A percentile compares a stretch with the other conserved stretches of the same genome.
Conservation (phyloP, 1,140 invertebrate species). For the Protaetia brevitarsis region DNA sequence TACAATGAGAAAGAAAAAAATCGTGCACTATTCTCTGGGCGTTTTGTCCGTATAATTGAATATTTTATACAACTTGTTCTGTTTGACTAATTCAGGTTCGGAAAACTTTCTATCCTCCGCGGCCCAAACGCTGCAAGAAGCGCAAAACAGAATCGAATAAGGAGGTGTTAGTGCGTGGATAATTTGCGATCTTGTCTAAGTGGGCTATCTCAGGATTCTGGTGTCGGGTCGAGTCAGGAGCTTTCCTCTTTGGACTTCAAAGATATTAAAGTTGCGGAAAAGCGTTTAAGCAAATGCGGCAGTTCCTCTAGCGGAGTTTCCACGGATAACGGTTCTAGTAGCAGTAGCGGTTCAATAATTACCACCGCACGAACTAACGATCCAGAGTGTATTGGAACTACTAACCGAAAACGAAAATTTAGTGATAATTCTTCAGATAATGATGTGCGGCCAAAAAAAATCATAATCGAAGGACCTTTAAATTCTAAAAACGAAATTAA, state of each 20-base stretch:
- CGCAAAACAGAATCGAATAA: conserved; percentile 29
- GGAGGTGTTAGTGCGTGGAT: conserved; percentile 26
- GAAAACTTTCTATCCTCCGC: conserved; percentile 62
- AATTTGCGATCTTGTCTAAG: conserved; percentile 39
- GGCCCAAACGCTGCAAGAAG: conserved; percentile 53
- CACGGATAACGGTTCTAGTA: neutral
- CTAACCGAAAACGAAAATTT: conserved; percentile 1
- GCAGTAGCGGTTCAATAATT: neutral
- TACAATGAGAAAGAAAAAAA: too few relatives aligned
- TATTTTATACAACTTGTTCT: conserved; percentile 18
- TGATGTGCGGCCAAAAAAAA: conserved; percentile 1
- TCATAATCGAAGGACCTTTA: conserved; percentile 1
- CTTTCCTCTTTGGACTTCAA: conserved; percentile 35
- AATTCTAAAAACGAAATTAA: neutral
- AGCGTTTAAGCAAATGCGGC: conserved; percentile 26
- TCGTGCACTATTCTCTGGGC: neutral
- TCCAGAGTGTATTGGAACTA: neutral
- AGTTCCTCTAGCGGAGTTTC: conserved; percentile 14
- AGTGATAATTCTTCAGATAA: conserved; percentile 19
- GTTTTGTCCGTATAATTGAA: neutral
- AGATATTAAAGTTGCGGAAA: conserved; percentile 37
- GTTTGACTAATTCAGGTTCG: conserved; percentile 50
- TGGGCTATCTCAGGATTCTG: conserved; percentile 39
- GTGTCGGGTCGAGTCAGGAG: conserved; percentile 39
- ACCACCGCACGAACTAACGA: conserved; percentile 10